These are phyloP conservation scores for Stenodera caucasica DNA, from an alignment of 2,888 invertebrate genomes.

Conservation along the genomic window DNA sequence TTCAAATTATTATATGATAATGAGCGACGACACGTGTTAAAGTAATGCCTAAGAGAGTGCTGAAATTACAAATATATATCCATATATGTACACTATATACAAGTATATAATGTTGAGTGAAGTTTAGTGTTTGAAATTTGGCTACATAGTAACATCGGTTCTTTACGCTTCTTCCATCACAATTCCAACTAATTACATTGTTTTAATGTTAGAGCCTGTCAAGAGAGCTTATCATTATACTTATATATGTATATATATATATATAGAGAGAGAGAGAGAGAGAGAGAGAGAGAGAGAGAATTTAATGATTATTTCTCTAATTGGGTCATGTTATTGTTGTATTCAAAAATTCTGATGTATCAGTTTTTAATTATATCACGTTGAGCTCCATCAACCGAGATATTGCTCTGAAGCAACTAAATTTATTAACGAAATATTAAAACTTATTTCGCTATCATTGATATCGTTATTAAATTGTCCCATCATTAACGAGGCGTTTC, in stretches of 20 bases:
- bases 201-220: not conserved
- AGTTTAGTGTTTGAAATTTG: not conserved
- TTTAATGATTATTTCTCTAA: not conserved
- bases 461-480: no score
- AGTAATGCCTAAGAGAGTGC: slow-evolving; percentile 24
- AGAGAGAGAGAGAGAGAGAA: no score
- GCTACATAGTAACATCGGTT: not conserved
- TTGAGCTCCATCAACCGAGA: not conserved
- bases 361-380: not conserved
- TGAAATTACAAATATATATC: slow-evolving; percentile 13
- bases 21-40: slow-evolving; percentile 24
- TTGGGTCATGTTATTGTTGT: not conserved
- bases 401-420: slow-evolving; percentile 5
- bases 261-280: no score
- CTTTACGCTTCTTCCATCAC: not conserved
- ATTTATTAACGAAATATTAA: not conserved
- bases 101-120: not conserved
- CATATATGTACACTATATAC: no score
- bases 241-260: no score
- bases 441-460: slow-evolving; percentile 1
- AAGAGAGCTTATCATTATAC: not conserved
- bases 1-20: slow-evolving; percentile 25
- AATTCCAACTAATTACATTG: not conserved
- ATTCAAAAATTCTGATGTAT: not conserved
- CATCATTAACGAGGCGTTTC: no score